phyloP scores from a whole-genome alignment of 2,797 vertebrate genomes.

The Remorina albescens region DNA sequence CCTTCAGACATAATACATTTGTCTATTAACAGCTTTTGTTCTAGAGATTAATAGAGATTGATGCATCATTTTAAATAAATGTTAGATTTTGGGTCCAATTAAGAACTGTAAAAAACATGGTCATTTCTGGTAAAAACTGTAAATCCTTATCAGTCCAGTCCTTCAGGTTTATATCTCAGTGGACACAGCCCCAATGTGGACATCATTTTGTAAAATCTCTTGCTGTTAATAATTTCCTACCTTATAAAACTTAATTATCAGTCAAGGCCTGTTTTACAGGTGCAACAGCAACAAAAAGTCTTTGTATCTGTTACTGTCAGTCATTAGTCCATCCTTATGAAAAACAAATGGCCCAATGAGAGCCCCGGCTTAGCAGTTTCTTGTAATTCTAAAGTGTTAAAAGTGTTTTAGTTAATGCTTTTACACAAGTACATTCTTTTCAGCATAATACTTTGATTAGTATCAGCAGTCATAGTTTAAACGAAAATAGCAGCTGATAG shows the following conservation, averaged over 20 bases:
- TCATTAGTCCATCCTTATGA: constrained; percentile 54
- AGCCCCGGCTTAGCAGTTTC: constrained; percentile 15
- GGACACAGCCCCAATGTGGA: background rate
- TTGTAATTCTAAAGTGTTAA: background rate
- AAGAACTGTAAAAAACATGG: background rate
- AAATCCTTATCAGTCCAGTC: background rate
- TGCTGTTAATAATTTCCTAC: background rate
- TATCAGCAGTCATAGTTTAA: background rate
- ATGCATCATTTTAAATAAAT: background rate
- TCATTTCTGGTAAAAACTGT: background rate
- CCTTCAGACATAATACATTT: background rate
- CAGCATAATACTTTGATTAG: background rate
- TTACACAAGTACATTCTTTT: background rate
- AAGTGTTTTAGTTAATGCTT: background rate
- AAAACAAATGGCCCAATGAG: constrained; percentile 66
- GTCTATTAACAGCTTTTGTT: constrained; percentile 3
- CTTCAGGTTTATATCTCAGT: background rate
- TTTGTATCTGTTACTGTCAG: constrained; percentile 33
- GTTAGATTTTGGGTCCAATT: background rate
- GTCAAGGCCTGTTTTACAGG: constrained; percentile 8
- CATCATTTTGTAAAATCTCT: background rate
- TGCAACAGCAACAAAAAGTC: background rate
- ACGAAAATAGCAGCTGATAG: background rate
- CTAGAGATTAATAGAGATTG: background rate
- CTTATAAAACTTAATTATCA: constrained; percentile 12